Evolutionary conservation across 2,888 invertebrate species (phyloP).

Genomic region (Selenia dentaria): DNA sequence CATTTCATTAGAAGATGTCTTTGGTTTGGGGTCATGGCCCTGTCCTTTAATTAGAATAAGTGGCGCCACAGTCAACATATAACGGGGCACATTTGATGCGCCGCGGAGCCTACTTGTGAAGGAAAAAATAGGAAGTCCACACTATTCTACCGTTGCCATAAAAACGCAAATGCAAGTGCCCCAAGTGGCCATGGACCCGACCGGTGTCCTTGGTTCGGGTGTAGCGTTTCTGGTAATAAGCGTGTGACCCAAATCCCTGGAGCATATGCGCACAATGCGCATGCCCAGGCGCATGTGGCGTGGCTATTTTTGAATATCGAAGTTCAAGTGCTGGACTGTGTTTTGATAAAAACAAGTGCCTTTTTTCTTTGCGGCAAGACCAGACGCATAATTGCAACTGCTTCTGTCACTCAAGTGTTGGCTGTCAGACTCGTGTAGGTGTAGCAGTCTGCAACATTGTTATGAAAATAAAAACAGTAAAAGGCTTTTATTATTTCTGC

Average conservation of each 20-base stretch:
- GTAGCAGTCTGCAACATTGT: neutral
- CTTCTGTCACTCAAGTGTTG: neutral
- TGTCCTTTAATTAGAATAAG: too few relatives aligned
- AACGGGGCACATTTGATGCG: too few relatives aligned
- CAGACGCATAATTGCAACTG: neutral
- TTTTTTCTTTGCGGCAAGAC: constrained; percentile 11
- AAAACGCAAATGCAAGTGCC: constrained; percentile 27
- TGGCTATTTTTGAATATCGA: constrained; percentile 70
- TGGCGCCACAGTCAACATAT: too few relatives aligned
- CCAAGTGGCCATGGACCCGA: constrained; percentile 24
- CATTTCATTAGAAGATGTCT: too few relatives aligned
- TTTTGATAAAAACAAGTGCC: constrained; percentile 14
- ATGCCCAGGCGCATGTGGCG: constrained; percentile 39
- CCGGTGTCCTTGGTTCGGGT: constrained; percentile 66
- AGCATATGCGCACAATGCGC: constrained; percentile 36
- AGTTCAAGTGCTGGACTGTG: constrained; percentile 59
- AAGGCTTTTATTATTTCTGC: too few relatives aligned
- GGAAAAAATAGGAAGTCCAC: too few relatives aligned
- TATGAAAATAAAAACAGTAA: too few relatives aligned
- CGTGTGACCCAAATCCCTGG: constrained; percentile 75
- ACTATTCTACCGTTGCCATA: constrained; percentile 29
- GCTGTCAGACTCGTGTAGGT: neutral
- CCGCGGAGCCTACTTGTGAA: too few relatives aligned
- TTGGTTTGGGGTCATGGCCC: too few relatives aligned
- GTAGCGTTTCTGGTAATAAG: constrained; percentile 68